These are phyloP conservation scores for Epizoanthus illoricatus DNA, from an alignment of 92 coral and sea anemone species.

Conservation along the genomic window DNA sequence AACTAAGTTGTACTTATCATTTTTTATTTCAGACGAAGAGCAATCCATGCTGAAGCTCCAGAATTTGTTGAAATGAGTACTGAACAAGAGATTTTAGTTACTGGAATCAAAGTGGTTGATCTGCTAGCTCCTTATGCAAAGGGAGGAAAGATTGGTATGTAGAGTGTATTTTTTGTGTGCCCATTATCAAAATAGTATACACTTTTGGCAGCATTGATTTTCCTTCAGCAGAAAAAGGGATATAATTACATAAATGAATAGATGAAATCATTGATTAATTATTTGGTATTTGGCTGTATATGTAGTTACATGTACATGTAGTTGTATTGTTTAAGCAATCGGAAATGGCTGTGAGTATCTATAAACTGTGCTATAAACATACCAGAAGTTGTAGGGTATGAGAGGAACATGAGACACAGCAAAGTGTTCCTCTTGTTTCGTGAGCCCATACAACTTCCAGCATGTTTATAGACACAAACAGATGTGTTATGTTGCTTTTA, in stretches of 20 bases:
- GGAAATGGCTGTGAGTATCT: no score
- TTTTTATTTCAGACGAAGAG: slow-evolving; percentile 69
- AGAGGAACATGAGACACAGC: no score
- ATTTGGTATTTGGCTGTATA: no score
- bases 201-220: not conserved
- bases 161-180: not conserved
- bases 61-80: slow-evolving; percentile 98
- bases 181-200: not conserved
- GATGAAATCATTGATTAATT: no score
- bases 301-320: not conserved
- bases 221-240: not conserved
- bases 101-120: slow-evolving; percentile 98
- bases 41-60: slow-evolving; percentile 99
- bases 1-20: not conserved
- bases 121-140: slow-evolving; percentile 96
- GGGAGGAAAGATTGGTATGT: slow-evolving; percentile 98
- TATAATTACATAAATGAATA: no score
- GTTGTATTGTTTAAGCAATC: not conserved
- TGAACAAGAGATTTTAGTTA: slow-evolving; percentile 95
- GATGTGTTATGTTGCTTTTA: no score
- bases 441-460: no score
- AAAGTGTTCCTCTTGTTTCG: no score
- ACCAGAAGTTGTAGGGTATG: no score
- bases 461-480: no score
- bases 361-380: no score